phyloP scores from a whole-genome alignment of 2,888 invertebrate genomes.

The Aporophyla lueneburgensis region DNA sequence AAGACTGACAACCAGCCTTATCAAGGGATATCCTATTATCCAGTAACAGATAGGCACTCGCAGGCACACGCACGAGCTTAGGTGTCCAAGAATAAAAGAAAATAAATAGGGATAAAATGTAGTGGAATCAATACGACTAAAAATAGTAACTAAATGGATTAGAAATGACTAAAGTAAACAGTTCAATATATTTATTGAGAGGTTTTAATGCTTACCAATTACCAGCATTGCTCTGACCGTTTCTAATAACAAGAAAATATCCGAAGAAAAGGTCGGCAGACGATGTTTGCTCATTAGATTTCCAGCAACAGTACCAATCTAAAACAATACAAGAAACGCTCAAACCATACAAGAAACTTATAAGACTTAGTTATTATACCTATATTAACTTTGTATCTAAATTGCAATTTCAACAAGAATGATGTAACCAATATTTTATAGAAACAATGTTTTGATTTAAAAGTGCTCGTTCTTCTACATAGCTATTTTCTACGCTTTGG shows the following conservation, averaged over 20 bases:
- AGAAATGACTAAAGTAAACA: not conserved
- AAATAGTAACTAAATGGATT: not conserved
- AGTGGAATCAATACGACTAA: not conserved
- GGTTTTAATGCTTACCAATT: constrained; percentile 76
- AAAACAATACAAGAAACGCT: constrained; percentile 50
- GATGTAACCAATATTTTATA: no score
- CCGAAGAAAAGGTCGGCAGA: constrained; percentile 92
- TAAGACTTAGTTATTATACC: not conserved
- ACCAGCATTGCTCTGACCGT: constrained; percentile 88
- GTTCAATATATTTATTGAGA: not conserved
- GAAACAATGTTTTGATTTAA: no score
- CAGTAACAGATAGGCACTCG: no score
- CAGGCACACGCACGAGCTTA: no score
- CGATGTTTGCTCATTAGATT: constrained; percentile 92
- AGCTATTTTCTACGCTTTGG: no score
- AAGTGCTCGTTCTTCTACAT: no score
- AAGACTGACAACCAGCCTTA: no score
- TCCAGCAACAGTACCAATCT: constrained; percentile 92
- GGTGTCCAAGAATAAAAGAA: not conserved
- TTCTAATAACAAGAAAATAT: constrained; percentile 91
- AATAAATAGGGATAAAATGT: not conserved
- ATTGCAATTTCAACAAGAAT: no score
- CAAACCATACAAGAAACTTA: not conserved
- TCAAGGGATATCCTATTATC: no score
- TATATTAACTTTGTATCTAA: no score